Percentiles rank a stretch among this genome's conserved stretches.
Conservation (phyloP, 2,113 vertebrate species). For the Apaloderma vittatum region DNA sequence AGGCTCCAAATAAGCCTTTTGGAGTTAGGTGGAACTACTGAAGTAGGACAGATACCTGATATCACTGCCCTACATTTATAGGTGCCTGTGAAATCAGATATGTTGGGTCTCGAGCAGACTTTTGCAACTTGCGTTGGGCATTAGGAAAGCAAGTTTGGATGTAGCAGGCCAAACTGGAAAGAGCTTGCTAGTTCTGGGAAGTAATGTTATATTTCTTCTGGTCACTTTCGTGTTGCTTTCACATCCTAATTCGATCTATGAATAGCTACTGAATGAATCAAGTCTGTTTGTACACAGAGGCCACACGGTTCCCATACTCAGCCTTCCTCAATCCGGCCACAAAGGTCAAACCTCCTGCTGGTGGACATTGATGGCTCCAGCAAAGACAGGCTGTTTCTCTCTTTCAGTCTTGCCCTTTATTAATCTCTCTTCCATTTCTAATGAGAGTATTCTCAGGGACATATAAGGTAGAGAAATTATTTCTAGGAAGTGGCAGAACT, state of each 20-base stretch:
- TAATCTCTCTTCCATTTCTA: background rate
- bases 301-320: background rate
- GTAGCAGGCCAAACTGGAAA: background rate
- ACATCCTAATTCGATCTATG: background rate
- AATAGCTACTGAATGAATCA: background rate
- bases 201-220: background rate
- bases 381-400: background rate
- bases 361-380: background rate
- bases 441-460: background rate
- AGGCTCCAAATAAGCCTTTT: background rate
- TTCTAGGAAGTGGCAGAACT: background rate
- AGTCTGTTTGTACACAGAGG: background rate
- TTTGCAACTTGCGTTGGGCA: background rate
- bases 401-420: background rate
- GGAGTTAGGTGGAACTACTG: background rate
- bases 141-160: background rate
- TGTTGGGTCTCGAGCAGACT: fast-evolving
- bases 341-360: background rate
- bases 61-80: slow-evolving; percentile 23
- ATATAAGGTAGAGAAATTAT: background rate
- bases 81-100: slow-evolving; percentile 7
- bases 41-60: background rate
- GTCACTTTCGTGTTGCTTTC: background rate
- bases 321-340: background rate
- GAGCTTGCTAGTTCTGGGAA: background rate